These are phyloP conservation scores for Coregonus sp. DNA, from an alignment of 2,797 vertebrate genomes.

Conservation along the genomic window DNA sequence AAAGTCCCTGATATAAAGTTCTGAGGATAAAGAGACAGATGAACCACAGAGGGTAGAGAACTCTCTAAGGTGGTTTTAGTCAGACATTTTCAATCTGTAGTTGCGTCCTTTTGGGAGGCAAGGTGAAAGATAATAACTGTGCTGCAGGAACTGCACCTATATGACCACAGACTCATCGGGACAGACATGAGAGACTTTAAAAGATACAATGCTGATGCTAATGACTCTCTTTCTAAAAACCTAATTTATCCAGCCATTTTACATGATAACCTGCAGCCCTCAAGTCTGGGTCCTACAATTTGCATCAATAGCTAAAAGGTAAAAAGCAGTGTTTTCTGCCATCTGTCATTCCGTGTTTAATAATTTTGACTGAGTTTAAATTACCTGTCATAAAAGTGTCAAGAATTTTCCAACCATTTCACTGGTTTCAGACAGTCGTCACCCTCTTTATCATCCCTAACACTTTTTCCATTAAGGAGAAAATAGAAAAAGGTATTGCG, in stretches of 20 bases:
- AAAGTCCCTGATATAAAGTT: neutral
- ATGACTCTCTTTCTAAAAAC: neutral
- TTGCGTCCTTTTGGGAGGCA: neutral
- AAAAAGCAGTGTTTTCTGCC: conserved; percentile 1
- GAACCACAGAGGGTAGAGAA: neutral
- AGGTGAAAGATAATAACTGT: conserved; percentile 23
- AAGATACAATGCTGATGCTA: neutral
- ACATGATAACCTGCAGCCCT: neutral
- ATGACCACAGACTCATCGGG: conserved; percentile 35
- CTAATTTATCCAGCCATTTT: neutral
- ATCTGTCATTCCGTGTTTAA: conserved; percentile 4
- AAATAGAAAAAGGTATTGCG: conserved; percentile 12
- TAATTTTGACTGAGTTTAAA: conserved; percentile 18
- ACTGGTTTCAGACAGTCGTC: conserved; percentile 9
- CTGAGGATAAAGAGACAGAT: neutral
- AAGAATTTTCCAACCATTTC: conserved; percentile 16
- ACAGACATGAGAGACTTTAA: conserved; percentile 43
- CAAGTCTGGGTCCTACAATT: neutral
- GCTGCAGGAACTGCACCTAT: conserved; percentile 11
- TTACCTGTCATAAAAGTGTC: conserved; percentile 26
- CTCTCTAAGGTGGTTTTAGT: neutral
- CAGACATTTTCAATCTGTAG: neutral
- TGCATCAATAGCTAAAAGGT: conserved; percentile 4
- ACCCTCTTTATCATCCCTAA: conserved; percentile 10
- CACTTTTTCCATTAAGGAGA: conserved; percentile 16